A percentile compares a stretch with the other conserved stretches of the same genome.
Conservation (phyloP, 2,797 vertebrate species). For the Columba guinea region DNA sequence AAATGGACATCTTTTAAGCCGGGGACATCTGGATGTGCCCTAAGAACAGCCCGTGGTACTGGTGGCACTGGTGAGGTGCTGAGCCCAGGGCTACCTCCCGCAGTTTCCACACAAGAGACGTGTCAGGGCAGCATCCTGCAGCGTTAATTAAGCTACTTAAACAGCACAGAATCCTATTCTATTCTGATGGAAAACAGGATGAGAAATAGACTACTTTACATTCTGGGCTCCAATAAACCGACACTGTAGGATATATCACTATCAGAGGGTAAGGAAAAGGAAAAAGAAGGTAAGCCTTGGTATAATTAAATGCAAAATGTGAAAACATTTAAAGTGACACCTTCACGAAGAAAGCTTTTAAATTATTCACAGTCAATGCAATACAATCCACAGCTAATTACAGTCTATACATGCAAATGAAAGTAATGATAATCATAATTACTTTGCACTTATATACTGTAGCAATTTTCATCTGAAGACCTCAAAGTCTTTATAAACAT, state of each 20-base stretch:
- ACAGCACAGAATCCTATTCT: not conserved
- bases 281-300: not conserved
- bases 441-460: conserved; percentile 54
- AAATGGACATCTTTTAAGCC: not conserved
- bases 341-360: conserved; percentile 35
- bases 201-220: not conserved
- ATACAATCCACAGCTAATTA: conserved; percentile 68
- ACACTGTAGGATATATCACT: not conserved
- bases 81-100: not conserved
- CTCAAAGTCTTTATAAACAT: conserved; percentile 59
- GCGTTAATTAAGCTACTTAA: not conserved
- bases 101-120: not conserved
- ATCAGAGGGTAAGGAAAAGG: not conserved
- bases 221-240: not conserved
- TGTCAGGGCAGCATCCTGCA: not conserved
- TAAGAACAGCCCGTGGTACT: not conserved
- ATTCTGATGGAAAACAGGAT: not conserved
- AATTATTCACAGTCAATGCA: conserved; percentile 61
- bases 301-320: conserved; percentile 22
- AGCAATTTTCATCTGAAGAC: conserved; percentile 59
- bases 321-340: conserved; percentile 49
- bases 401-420: conserved; percentile 62
- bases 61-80: not conserved
- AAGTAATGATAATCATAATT: conserved; percentile 66
- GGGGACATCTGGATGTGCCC: not conserved